Evolutionary conservation across 37 sponge, comb jelly and placozoan species (phyloP), one percentile per base, ranked within the genome.

Genomic region (Oopsacas minuta): DNA sequence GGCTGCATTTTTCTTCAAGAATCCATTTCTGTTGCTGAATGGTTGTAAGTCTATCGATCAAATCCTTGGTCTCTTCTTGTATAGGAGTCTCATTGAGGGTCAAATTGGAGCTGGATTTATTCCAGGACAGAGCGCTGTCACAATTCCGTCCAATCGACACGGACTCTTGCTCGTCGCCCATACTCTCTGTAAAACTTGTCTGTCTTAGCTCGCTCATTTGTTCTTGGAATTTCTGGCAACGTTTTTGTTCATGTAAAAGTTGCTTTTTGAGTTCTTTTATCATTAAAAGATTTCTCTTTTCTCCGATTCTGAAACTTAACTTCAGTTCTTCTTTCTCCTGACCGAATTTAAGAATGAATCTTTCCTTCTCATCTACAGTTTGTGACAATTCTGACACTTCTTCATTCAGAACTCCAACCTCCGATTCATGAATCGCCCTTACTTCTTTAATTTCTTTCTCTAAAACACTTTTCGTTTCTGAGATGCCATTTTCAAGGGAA

Each of bases 311-410:
- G 22, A 61, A 61, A 61, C 75, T 61, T 5, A 61, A 25, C 28
- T 61, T 61, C 75, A 61, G 30, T 12, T 61, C 75, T n/a, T 61
- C 75, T 61, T 61, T 61, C 28, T 61, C 75, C 28, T 61, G 75
- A 3, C 75, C 75, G 75, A 61, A 61, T 61, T 61, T 61, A 5
- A 61, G 30, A 34, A 61, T 61, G 22, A 61, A 61, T 61, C 75
- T 61, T 61, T 61, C 75, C 75, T 61, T 61, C 28, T 61, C 75
- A n/a, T 61, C 75, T 7, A 61, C 75, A 32, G 17, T 61, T 61
- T 10, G 28, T 10, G 75, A 20, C 5, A 61, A 34, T 61, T 61
- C 28, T 61, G 22, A 25, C 5, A 61, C 28, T 12, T 61, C 75
- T 61, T 61, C 30, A 7, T n/a, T 3, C 7, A 20, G 30, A 7